These are phyloP conservation scores for Dipodomys merriami DNA, from an alignment of 2,113 vertebrate genomes.

Conservation along the genomic window DNA sequence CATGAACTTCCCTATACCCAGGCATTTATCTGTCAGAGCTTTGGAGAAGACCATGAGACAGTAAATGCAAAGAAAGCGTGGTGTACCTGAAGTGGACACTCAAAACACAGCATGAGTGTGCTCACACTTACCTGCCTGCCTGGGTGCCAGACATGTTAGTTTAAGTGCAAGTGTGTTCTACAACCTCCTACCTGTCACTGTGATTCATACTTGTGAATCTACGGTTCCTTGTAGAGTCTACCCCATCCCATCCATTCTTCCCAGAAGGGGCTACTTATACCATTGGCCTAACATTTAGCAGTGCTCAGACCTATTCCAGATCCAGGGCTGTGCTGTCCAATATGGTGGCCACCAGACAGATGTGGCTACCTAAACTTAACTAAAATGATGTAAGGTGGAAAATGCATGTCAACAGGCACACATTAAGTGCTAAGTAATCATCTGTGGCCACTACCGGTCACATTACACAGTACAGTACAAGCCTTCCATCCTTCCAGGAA, in stretches of 20 bases:
- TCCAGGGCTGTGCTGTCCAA: background rate
- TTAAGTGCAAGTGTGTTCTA: background rate
- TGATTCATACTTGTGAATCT: background rate
- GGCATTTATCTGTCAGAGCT: background rate
- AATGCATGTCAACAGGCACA: background rate
- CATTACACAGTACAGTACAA: background rate
- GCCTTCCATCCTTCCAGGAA: background rate
- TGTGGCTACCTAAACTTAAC: background rate
- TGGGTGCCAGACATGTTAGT: background rate
- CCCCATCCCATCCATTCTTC: background rate
- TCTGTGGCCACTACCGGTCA: background rate
- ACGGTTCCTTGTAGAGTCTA: no score
- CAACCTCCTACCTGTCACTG: background rate
- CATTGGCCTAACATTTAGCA: background rate
- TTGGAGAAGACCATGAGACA: background rate
- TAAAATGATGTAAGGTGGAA: conserved; percentile 1
- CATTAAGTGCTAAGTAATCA: background rate
- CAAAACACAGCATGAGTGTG: background rate
- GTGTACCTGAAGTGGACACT: background rate
- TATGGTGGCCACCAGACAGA: background rate
- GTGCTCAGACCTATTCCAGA: background rate
- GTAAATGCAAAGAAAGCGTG: background rate
- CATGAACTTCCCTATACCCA: background rate
- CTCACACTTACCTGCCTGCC: background rate
- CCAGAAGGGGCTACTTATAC: background rate